phyloP scores from a whole-genome alignment of 2,113 vertebrate genomes.

The Ophiodon elongatus region DNA sequence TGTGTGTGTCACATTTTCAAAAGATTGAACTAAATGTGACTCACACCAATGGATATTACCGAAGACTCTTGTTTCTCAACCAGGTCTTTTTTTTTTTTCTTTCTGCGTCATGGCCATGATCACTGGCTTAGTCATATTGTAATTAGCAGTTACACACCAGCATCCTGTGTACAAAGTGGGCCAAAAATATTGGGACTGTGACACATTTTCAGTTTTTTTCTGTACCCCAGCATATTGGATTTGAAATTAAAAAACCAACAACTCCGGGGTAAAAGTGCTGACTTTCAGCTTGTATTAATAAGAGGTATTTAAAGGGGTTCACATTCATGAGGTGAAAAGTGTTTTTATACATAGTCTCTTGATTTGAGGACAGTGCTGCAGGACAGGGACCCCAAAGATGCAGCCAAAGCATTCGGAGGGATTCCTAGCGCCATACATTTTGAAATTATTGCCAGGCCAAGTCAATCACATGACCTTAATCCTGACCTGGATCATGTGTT shows the following conservation, averaged over 20 bases:
- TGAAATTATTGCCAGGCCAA: not conserved
- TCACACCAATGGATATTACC: constrained; percentile 19
- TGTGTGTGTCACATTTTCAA: constrained; percentile 30
- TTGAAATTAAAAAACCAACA: not conserved
- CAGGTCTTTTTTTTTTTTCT: not conserved
- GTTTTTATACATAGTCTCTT: not conserved
- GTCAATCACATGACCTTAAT: not conserved
- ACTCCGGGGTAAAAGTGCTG: not conserved
- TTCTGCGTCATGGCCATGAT: constrained; percentile 3
- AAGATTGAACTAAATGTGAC: constrained; percentile 37
- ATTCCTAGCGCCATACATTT: not conserved
- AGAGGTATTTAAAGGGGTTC: not conserved
- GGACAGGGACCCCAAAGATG: not conserved
- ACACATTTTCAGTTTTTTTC: constrained; percentile 27
- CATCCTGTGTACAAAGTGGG: constrained; percentile 16
- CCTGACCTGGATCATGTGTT: not conserved
- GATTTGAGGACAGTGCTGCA: not conserved
- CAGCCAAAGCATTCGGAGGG: not conserved
- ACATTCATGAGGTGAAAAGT: not conserved
- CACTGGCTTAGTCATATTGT: constrained; percentile 39
- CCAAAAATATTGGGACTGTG: constrained; percentile 6
- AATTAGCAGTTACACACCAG: constrained; percentile 26
- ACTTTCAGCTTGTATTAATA: not conserved
- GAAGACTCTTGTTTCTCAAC: constrained; percentile 23
- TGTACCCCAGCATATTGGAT: not conserved